phyloP scores from a whole-genome alignment of 2,888 invertebrate genomes.

The Spodoptera littoralis region DNA sequence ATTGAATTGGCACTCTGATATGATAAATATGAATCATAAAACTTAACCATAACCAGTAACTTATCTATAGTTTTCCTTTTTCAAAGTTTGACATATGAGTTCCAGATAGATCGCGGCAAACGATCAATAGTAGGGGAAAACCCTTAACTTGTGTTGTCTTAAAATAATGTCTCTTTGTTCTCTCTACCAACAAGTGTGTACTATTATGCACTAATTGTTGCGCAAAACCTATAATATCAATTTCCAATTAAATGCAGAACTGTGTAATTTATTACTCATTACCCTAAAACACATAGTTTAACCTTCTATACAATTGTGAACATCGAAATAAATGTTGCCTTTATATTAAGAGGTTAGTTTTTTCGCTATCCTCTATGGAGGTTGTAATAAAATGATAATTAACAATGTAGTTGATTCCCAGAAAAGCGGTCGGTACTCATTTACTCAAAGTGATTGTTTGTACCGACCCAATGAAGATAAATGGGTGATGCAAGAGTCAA shows the following conservation, averaged over 20 bases:
- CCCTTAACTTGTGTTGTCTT: no score
- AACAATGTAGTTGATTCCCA: conserved; percentile 38
- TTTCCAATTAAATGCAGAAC: conserved; percentile 25
- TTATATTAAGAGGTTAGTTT: conserved; percentile 24
- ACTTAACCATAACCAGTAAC: neutral
- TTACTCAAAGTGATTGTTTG: conserved; percentile 43
- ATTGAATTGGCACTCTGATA: conserved; percentile 5
- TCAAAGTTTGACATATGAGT: no score
- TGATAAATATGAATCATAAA: conserved; percentile 9
- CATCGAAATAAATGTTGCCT: conserved; percentile 29
- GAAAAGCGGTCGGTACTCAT: conserved; percentile 37
- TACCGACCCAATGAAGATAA: conserved; percentile 57
- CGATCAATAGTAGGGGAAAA: no score
- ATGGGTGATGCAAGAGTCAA: conserved; percentile 54
- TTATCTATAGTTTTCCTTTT: conserved; percentile 4
- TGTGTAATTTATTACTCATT: no score
- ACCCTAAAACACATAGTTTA: conserved; percentile 32
- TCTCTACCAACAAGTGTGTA: no score
- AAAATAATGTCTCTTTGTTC: no score
- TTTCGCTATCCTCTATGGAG: conserved; percentile 24
- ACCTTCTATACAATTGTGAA: conserved; percentile 48
- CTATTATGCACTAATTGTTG: no score
- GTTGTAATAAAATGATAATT: conserved; percentile 43
- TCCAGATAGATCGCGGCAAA: no score
- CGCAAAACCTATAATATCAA: neutral